These are phyloP conservation scores for Saturnia japonica DNA, from an alignment of 2,888 invertebrate genomes.

Conservation along the genomic window DNA sequence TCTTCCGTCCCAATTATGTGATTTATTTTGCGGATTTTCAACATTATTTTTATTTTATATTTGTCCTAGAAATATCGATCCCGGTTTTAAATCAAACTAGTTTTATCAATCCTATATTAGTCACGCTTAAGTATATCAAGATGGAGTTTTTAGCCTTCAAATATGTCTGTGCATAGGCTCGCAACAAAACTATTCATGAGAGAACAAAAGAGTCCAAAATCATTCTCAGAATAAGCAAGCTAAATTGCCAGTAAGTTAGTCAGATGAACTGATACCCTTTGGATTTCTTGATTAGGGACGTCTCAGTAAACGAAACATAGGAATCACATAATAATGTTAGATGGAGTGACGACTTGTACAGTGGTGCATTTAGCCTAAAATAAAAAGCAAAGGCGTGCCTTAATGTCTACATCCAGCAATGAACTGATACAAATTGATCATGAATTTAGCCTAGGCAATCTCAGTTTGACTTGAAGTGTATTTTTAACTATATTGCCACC, in stretches of 20 bases:
- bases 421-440: background rate
- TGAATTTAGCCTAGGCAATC: background rate
- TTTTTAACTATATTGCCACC: background rate
- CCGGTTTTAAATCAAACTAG: background rate
- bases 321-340: background rate
- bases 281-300: background rate
- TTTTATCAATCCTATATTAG: background rate
- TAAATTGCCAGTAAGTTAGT: too few species aligned
- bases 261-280: too few species aligned
- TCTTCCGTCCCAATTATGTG: background rate
- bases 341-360: background rate
- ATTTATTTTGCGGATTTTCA: slow-evolving; percentile 5
- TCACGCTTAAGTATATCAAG: background rate
- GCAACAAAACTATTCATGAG: background rate
- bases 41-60: background rate
- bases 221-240: too few species aligned
- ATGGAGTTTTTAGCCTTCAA: background rate
- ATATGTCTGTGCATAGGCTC: background rate
- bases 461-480: background rate
- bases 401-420: background rate
- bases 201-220: background rate
- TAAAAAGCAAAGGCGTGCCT: background rate
- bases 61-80: background rate
- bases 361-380: background rate
- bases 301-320: background rate